phyloP scores from a whole-genome alignment of 92 coral and sea anemone species.

The Micromussa lordhowensis region DNA sequence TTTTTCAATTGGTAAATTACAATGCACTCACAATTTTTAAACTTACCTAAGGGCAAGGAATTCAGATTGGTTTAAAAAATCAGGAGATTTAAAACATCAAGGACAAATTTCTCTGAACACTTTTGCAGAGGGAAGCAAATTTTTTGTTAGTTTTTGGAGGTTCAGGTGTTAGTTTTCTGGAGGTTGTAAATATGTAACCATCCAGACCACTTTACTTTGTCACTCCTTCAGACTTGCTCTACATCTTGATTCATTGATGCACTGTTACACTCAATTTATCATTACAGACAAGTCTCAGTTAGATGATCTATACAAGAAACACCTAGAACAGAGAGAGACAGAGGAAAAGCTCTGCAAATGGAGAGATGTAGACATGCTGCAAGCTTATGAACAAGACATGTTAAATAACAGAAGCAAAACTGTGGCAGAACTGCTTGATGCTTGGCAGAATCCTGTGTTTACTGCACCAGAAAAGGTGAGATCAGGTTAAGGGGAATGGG shows the following conservation, averaged over 20 bases:
- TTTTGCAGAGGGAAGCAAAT: no score
- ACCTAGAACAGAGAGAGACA: slow-evolving; percentile 5
- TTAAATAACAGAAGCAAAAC: slow-evolving; percentile 4
- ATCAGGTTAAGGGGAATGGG: neutral
- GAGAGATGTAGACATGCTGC: slow-evolving; percentile 32
- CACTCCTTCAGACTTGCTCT: neutral
- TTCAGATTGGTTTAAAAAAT: no score
- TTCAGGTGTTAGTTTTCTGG: no score
- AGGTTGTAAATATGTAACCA: no score
- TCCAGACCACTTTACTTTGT: neutral
- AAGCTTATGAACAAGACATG: slow-evolving; percentile 21
- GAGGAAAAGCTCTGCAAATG: slow-evolving; percentile 58
- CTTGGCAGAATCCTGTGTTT: slow-evolving; percentile 94
- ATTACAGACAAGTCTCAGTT: slow-evolving; percentile 8
- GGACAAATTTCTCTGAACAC: no score
- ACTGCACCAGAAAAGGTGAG: slow-evolving; percentile 77
- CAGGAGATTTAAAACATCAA: no score
- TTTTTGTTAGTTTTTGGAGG: no score
- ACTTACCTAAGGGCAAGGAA: no score
- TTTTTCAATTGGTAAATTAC: no score
- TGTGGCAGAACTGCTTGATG: slow-evolving; percentile 71
- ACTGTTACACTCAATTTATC: neutral
- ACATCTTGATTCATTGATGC: neutral
- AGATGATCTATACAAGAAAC: slow-evolving; percentile 43
- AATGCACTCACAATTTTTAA: no score